Conservation (phyloP, 37 sponge, comb jelly and placozoan species). For the Spongilla lacustris region DNA sequence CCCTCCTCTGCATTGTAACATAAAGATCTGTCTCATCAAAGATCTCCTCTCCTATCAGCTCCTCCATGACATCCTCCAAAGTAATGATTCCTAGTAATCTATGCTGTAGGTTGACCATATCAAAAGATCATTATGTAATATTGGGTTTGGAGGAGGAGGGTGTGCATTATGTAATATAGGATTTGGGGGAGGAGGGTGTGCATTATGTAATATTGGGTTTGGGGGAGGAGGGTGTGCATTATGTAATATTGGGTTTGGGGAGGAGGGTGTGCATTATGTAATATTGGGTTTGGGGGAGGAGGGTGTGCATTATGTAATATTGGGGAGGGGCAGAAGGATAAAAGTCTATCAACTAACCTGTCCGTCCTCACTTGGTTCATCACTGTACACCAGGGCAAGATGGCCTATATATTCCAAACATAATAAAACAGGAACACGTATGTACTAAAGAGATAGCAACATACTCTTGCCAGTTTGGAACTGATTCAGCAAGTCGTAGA, state of each 20-base stretch:
- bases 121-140: no score
- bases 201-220: conserved; percentile 3
- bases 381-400: conserved; percentile 54
- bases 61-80: conserved; percentile 91
- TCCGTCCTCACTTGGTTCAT: not conserved
- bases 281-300: no score
- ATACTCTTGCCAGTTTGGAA: conserved; percentile 85
- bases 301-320: no score
- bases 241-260: not conserved
- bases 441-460: not conserved
- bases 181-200: no score
- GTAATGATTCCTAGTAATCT: conserved; percentile 80
- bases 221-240: no score
- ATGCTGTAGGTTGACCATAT: conserved; percentile 37
- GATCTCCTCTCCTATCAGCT: conserved; percentile 90
- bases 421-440: not conserved
- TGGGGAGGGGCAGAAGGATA: no score
- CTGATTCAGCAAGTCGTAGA: conserved; percentile 75
- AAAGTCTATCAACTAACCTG: not conserved
- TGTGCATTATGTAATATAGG: conserved; percentile 11
- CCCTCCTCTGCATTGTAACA: conserved; percentile 49
- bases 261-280: no score
- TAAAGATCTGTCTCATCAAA: conserved; percentile 86
- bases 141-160: not conserved
- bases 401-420: conserved; percentile 60